Conservation (phyloP, 2,888 invertebrate species). For the Oxycera nigricornis region DNA sequence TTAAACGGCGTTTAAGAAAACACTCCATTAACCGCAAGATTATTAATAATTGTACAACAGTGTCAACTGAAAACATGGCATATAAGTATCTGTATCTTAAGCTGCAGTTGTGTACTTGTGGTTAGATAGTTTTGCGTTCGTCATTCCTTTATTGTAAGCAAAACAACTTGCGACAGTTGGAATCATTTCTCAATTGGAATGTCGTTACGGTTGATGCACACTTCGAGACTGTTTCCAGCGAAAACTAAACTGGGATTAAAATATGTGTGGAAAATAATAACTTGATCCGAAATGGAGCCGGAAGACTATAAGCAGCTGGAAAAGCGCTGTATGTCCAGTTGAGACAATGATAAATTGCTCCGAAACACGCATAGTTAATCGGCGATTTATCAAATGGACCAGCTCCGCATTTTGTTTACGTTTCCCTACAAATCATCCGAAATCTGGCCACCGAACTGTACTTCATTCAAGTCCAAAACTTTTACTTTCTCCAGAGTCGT, state of each 20-base stretch:
- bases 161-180: not conserved
- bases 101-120: not conserved
- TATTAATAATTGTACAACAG: constrained; percentile 10
- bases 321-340: not conserved
- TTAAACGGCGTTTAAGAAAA: constrained; percentile 12
- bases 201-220: too few species aligned
- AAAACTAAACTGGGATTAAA: not conserved
- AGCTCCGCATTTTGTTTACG: not conserved
- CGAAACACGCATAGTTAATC: not conserved
- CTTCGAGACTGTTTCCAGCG: not conserved
- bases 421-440: too few species aligned
- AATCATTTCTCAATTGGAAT: constrained; percentile 21
- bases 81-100: not conserved
- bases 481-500: too few species aligned
- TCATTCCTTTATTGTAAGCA: not conserved
- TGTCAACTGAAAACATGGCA: constrained; percentile 10
- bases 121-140: not conserved
- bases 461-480: too few species aligned
- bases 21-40: constrained; percentile 14
- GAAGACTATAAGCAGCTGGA: not conserved
- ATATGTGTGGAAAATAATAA: not conserved
- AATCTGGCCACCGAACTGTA: too few species aligned
- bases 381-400: not conserved
- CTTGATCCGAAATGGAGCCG: not conserved
- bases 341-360: constrained; percentile 11